Evolutionary conservation across 2,888 invertebrate genomes (phyloP).

Genomic region (Rambutsinella grinnellia): DNA sequence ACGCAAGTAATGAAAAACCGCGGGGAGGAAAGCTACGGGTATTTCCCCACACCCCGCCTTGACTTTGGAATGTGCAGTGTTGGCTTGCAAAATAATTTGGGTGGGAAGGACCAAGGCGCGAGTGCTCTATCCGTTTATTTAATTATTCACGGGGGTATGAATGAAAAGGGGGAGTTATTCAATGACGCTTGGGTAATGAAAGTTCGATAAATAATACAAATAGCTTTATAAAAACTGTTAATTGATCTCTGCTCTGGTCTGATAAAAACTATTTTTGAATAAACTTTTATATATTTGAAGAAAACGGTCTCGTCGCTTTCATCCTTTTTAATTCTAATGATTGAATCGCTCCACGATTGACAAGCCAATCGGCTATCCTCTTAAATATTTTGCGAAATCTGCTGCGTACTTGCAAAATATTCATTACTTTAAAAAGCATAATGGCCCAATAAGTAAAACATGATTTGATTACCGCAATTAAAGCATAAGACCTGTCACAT

Average conservation of each 20-base stretch:
- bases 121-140: conserved; percentile 18
- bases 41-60: conserved; percentile 39
- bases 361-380: too few relatives aligned
- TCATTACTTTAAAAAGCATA: too few relatives aligned
- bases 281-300: background rate
- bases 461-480: too few relatives aligned
- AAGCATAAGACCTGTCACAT: too few relatives aligned
- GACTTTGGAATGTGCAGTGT: conserved; percentile 57
- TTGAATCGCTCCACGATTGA: too few relatives aligned
- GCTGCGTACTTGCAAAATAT: too few relatives aligned
- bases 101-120: background rate
- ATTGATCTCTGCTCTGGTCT: too few relatives aligned
- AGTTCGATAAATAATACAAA: conserved; percentile 3
- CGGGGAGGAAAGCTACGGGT: background rate
- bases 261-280: too few relatives aligned
- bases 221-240: background rate
- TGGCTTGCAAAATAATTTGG: background rate
- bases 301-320: background rate
- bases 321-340: too few relatives aligned
- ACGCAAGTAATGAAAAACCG: conserved; percentile 19
- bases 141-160: conserved; percentile 61
- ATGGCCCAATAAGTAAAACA: too few relatives aligned
- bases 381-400: too few relatives aligned
- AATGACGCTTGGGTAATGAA: conserved; percentile 54
- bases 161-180: conserved; percentile 45